Evolutionary conservation across 2,797 vertebrate species (phyloP).

Genomic region (Garrulus glandarius): DNA sequence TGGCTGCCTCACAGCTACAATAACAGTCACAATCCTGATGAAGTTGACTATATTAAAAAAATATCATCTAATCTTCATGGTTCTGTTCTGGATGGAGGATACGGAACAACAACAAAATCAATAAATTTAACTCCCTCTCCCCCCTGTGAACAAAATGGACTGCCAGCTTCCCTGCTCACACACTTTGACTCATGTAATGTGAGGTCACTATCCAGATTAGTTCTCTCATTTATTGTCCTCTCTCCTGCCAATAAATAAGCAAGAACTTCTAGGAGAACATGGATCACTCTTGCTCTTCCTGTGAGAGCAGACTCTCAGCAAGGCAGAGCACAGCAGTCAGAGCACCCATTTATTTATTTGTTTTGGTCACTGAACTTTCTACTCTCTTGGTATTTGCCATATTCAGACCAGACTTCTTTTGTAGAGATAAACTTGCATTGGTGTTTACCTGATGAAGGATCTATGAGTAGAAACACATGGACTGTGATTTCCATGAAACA

Average conservation of each 20-base stretch:
- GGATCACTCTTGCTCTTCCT: constrained; percentile 18
- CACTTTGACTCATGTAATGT: background rate
- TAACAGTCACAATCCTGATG: background rate
- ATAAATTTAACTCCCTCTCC: constrained; percentile 39
- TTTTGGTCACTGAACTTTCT: background rate
- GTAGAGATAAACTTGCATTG: background rate
- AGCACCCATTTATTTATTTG: background rate
- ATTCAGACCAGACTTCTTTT: background rate
- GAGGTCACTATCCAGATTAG: background rate
- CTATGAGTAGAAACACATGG: constrained; percentile 29
- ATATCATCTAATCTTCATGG: background rate
- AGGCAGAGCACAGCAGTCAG: background rate
- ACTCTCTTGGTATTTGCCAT: background rate
- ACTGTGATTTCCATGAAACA: constrained; percentile 3
- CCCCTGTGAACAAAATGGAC: constrained; percentile 6
- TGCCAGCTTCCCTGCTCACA: background rate
- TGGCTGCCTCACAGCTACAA: background rate
- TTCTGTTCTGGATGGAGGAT: constrained; percentile 31
- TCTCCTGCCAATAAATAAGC: constrained; percentile 16
- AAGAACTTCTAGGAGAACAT: background rate
- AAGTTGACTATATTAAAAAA: constrained; percentile 26
- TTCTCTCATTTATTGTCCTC: constrained; percentile 20
- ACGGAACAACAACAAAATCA: constrained; percentile 33
- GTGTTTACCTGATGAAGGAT: constrained; percentile 27
- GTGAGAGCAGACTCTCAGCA: constrained; percentile 17